phyloP scores from a whole-genome alignment of 2,888 invertebrate species.

The Eulithis testata region DNA sequence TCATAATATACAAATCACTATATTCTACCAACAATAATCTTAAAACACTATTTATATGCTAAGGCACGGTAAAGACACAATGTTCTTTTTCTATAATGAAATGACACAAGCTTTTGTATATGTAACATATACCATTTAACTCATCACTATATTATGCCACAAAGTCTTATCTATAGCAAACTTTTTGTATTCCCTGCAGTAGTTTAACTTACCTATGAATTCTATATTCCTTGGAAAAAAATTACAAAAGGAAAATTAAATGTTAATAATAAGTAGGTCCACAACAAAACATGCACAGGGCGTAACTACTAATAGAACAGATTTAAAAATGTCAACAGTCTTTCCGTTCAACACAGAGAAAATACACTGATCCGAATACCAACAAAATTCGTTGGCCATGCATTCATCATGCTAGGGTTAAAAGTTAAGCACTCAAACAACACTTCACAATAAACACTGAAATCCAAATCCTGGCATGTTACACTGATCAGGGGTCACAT shows the following conservation, averaged over 20 bases:
- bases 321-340: conserved; percentile 14
- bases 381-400: conserved; percentile 24
- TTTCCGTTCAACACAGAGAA: conserved; percentile 27
- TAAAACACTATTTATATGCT: conserved; percentile 3
- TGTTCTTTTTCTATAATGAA: neutral
- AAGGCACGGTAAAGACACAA: conserved; percentile 28
- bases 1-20: neutral
- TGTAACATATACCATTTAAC: neutral
- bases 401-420: conserved; percentile 31
- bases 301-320: conserved; percentile 24
- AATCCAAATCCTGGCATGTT: conserved; percentile 5
- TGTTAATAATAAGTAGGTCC: conserved; percentile 27
- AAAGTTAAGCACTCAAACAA: conserved; percentile 32
- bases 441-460: conserved; percentile 42
- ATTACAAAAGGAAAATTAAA: conserved; percentile 32
- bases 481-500: neutral
- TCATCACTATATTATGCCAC: neutral
- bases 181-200: conserved; percentile 8
- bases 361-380: conserved; percentile 22
- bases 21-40: conserved; percentile 5
- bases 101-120: neutral
- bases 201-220: conserved; percentile 4
- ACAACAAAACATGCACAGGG: conserved; percentile 35
- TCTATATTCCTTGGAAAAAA: conserved; percentile 32
- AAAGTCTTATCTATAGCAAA: conserved; percentile 10